Conservation (phyloP, 2,113 vertebrate species). For the Falcunculus frontatus region DNA sequence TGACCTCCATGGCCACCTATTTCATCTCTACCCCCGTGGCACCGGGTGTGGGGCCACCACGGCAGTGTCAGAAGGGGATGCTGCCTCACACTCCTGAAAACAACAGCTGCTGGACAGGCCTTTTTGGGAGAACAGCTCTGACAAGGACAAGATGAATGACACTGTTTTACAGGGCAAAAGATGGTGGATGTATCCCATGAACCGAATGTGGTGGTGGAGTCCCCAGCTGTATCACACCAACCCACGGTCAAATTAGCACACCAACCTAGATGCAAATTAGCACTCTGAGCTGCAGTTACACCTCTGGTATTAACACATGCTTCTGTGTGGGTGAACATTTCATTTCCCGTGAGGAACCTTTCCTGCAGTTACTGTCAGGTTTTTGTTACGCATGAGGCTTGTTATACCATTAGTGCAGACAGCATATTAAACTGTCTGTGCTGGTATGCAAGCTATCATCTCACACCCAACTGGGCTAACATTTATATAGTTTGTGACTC, state of each 20-base stretch:
- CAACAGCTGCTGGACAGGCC: neutral
- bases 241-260: neutral
- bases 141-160: neutral
- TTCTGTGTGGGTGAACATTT: neutral
- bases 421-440: neutral
- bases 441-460: neutral
- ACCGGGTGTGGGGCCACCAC: accelerated
- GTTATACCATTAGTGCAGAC: neutral
- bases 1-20: accelerated
- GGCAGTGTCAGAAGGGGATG: accelerated
- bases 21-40: accelerated
- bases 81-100: accelerated
- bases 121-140: neutral
- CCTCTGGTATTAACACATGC: neutral
- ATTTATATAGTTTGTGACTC: accelerated
- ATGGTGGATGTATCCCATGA: too few species aligned
- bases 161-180: neutral
- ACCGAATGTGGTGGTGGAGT: neutral
- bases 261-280: neutral
- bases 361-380: neutral
- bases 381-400: neutral
- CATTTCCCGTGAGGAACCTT: neutral
- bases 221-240: neutral
- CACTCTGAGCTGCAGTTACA: neutral
- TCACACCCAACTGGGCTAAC: neutral